Evolutionary conservation across 2,888 invertebrate genomes (phyloP), one percentile per base, ranked within the genome.

Genomic region (Resseliella maxima): DNA sequence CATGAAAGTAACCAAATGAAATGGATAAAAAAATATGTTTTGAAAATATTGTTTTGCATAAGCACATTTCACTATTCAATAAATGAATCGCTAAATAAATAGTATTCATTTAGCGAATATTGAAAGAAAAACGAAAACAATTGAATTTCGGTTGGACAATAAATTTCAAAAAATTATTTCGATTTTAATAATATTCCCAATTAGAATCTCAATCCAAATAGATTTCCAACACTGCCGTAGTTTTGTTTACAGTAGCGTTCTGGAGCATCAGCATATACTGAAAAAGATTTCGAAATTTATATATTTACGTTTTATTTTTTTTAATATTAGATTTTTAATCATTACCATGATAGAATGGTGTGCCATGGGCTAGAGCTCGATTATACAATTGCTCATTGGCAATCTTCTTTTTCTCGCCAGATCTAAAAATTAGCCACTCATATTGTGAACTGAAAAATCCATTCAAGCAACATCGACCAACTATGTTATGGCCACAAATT

Each of bases 261-360:
- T 24, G 83, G 83, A n/a, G 83, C 83, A 38, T 83, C 83, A 38
- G 24, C 38, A 38, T 41, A 83, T n/a, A 83, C 83, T 83, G 38
- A n/a, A 83, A 35, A 81, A 36, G 41, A 8, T 41, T 41, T 5
- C 12, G 5, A 8, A 41, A 12, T 41, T 12, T 8, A 41, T 8
- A 8, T 41, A 41, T 8, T 8, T 41, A 21, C 18, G 3, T 12
- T 54, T 54, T n/a, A 3, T n/a, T 54, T 54, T 6, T 12, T 5
- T 10, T 12, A 54, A 54, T 54, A 54, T 10, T 54, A 54, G 54
- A 64, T 64, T 12, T 31, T 31, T 5, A 24, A 64, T 8, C 6
- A 64, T 64, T 64, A 64, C 64, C 64, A 12, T 64, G 3, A 15
- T 64, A 64, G 8, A 31, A 24, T 31, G 24, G 64, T 5, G 3